A percentile compares a stretch with the other conserved stretches of the same genome.
These are phyloP conservation scores for Rostratula benghalensis DNA, from an alignment of 2,113 vertebrate species.

Conservation along the genomic window DNA sequence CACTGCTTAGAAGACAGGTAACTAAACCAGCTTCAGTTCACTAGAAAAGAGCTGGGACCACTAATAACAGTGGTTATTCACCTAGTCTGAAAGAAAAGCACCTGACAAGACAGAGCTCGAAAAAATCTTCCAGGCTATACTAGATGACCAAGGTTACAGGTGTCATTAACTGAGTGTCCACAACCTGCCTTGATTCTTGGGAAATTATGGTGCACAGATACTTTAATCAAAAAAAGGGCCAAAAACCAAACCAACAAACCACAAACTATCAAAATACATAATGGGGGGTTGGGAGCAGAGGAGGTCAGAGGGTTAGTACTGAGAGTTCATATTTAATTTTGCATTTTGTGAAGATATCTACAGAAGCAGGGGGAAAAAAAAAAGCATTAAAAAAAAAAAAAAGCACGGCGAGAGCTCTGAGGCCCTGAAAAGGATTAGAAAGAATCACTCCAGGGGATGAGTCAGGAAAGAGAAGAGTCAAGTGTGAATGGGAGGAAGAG, in stretches of 20 bases:
- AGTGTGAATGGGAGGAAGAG: neutral
- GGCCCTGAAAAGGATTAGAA: neutral
- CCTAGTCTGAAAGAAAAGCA: neutral
- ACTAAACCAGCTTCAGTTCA: neutral
- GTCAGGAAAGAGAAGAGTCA: neutral
- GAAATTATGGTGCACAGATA: neutral
- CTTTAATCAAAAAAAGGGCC: neutral
- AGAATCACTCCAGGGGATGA: neutral
- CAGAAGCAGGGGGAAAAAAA: neutral
- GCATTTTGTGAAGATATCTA: neutral
- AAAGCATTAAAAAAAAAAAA: neutral
- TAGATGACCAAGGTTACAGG: neutral
- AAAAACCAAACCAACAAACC: neutral
- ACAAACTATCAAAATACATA: neutral
- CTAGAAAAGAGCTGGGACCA: neutral
- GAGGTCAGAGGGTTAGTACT: neutral
- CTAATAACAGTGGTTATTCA: neutral
- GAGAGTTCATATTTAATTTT: neutral
- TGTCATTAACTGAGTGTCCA: neutral
- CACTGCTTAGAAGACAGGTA: neutral
- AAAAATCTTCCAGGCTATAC: neutral
- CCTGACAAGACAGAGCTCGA: neutral
- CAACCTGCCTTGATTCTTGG: neutral
- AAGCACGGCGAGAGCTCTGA: neutral
- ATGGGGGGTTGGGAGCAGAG: fast-evolving